Percentiles rank a stretch among this genome's conserved stretches.
Evolutionary conservation across 2,797 vertebrate genomes (phyloP).

Genomic region (Pogoniulus pusillus): DNA sequence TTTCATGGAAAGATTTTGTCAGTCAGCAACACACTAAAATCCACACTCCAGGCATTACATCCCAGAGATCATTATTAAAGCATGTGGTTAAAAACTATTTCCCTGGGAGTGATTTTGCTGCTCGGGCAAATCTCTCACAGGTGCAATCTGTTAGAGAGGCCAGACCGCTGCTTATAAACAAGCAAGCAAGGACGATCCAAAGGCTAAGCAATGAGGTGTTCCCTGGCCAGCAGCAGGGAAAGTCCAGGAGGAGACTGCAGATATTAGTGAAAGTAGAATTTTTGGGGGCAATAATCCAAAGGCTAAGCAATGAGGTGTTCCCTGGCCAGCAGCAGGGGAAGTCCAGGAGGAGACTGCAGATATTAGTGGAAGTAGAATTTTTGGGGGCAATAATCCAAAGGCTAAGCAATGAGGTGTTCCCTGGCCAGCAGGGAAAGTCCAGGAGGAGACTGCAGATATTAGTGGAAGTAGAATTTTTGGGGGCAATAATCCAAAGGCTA

Average conservation of each 20-base stretch:
- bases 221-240: neutral
- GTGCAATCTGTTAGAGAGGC: constrained; percentile 22
- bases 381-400: too few species aligned
- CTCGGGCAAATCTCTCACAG: constrained; percentile 20
- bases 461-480: too few species aligned
- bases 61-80: constrained; percentile 9
- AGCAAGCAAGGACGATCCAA: neutral
- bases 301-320: too few species aligned
- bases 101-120: constrained; percentile 27
- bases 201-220: neutral
- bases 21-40: neutral
- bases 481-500: too few species aligned
- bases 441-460: too few species aligned
- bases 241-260: neutral
- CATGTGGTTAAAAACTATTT: constrained; percentile 29
- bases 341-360: too few species aligned
- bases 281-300: rapidly evolving
- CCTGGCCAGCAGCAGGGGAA: too few species aligned
- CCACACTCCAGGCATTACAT: neutral
- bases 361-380: too few species aligned
- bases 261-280: neutral
- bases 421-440: too few species aligned
- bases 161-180: neutral
- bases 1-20: constrained; percentile 11
- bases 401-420: too few species aligned